Evolutionary conservation across 2,113 vertebrate genomes (phyloP).

Genomic region (Limanda limanda): DNA sequence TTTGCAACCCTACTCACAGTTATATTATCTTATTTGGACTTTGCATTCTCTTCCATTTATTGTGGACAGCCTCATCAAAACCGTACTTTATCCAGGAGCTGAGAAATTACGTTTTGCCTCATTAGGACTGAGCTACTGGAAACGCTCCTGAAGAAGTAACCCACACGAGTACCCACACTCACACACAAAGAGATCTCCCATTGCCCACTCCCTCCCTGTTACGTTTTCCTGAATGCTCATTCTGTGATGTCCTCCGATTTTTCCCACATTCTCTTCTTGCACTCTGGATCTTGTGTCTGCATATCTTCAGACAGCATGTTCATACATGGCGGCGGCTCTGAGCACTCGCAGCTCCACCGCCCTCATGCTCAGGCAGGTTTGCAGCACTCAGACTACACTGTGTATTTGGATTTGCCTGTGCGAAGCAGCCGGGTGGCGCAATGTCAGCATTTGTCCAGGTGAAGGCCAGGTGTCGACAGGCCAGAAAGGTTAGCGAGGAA

Average conservation of each 20-base stretch:
- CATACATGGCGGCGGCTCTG: conserved; percentile 31
- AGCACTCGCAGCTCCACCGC: conserved; percentile 24
- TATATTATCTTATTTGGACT: no score
- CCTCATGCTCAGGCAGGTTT: conserved; percentile 61
- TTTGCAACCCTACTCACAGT: no score
- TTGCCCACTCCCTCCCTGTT: neutral
- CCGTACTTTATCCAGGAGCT: no score
- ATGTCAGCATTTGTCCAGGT: conserved; percentile 37
- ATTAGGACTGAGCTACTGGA: neutral
- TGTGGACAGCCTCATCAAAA: no score
- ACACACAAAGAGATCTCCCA: conserved; percentile 22
- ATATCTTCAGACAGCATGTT: conserved; percentile 45
- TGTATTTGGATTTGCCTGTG: conserved; percentile 37
- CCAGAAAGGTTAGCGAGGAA: conserved; percentile 29
- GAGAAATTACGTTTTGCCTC: no score
- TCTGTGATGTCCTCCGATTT: conserved; percentile 3
- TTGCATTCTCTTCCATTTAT: no score
- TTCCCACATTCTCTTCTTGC: neutral
- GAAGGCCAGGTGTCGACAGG: conserved; percentile 52
- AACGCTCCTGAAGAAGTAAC: neutral
- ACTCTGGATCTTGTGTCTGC: conserved; percentile 1
- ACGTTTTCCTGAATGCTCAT: conserved; percentile 8
- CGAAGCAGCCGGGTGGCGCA: conserved; percentile 18
- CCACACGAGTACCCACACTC: neutral
- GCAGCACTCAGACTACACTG: conserved; percentile 8